These are phyloP conservation scores for Takifugu ocellatus DNA, from an alignment of 2,797 vertebrate species.

Conservation along the genomic window DNA sequence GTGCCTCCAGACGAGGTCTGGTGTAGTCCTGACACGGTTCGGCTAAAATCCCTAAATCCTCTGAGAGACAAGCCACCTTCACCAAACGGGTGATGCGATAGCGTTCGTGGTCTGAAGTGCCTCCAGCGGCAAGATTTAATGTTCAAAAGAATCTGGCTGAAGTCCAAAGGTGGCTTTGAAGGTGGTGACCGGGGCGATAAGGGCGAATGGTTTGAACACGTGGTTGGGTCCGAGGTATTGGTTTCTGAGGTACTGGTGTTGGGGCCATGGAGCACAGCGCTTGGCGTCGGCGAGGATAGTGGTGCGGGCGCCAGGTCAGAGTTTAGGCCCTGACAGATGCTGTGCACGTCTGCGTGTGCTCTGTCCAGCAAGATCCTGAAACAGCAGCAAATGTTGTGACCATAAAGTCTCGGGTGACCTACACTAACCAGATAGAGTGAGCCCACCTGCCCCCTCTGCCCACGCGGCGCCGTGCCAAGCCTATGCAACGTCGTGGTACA, in stretches of 20 bases:
- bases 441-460: slow-evolving; percentile 94
- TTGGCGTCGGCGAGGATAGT: slow-evolving; percentile 70
- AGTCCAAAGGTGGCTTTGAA: slow-evolving; percentile 78
- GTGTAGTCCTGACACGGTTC: slow-evolving; percentile 82
- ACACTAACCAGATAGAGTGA: not conserved
- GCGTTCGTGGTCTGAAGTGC: slow-evolving; percentile 99
- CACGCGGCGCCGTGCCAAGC: slow-evolving; percentile 89
- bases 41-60: slow-evolving; percentile 82
- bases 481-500: slow-evolving; percentile 86
- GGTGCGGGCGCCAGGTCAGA: slow-evolving; percentile 81
- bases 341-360: slow-evolving; percentile 84
- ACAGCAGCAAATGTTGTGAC: not conserved
- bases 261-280: slow-evolving; percentile 73
- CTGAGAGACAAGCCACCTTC: slow-evolving; percentile 83
- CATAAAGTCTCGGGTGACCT: not conserved
- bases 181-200: slow-evolving; percentile 37
- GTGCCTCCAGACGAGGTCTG: slow-evolving; percentile 84
- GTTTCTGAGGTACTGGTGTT: slow-evolving; percentile 95
- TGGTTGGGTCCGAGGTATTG: slow-evolving; percentile 66
- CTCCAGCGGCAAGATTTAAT: slow-evolving; percentile 98
- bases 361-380: slow-evolving; percentile 90
- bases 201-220: slow-evolving; percentile 43
- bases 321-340: slow-evolving; percentile 84
- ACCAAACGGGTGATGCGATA: slow-evolving; percentile 85
- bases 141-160: slow-evolving; percentile 94